A percentile compares a stretch with the other conserved stretches of the same genome.
These are phyloP conservation scores for Rhabdomys dilectus DNA, from an alignment of 2,113 vertebrate species.

Conservation along the genomic window DNA sequence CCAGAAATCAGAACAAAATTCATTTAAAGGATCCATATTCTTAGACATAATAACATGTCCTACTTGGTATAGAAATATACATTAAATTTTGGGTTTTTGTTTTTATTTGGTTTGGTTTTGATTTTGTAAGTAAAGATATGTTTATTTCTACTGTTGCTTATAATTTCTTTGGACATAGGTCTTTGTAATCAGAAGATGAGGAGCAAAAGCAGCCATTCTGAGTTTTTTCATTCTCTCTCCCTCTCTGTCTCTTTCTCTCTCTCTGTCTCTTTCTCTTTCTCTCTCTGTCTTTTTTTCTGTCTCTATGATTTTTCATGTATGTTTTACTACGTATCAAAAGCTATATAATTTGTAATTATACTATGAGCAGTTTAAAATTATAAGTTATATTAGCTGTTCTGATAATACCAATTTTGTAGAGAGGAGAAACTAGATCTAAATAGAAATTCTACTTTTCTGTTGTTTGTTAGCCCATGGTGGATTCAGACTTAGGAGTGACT, in stretches of 20 bases:
- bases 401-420: not conserved
- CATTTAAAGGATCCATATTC: not conserved
- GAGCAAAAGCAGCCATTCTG: not conserved
- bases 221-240: not conserved
- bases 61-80: not conserved
- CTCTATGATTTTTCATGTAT: not conserved
- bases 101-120: too few species aligned
- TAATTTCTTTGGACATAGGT: not conserved
- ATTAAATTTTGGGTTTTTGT: not conserved
- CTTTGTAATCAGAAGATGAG: not conserved
- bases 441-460: conserved; percentile 3
- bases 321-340: not conserved
- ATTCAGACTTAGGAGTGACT: not conserved
- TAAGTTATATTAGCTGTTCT: not conserved
- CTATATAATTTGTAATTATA: not conserved
- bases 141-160: not conserved
- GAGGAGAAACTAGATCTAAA: not conserved
- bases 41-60: not conserved
- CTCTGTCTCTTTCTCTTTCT: fast-evolving
- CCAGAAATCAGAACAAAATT: not conserved
- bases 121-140: not conserved
- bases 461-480: not conserved
- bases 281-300: not conserved
- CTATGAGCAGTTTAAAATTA: not conserved
- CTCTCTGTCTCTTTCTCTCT: not conserved